Base-by-base conservation (phyloP, 1,140 invertebrate genomes). In the Bombus impatiens region DNA sequence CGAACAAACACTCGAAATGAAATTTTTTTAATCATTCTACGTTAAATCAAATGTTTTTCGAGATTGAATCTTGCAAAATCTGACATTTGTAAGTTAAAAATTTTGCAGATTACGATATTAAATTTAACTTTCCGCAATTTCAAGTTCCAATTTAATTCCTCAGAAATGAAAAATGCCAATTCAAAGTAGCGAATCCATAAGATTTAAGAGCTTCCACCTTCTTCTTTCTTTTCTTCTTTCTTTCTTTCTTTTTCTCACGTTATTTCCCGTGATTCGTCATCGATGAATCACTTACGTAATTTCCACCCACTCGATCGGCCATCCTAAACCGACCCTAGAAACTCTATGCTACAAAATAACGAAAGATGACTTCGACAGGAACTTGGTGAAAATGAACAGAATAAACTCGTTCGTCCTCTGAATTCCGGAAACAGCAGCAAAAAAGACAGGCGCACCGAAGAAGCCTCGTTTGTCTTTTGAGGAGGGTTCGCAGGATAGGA, bases 391-490 rank as follows among this genome's bases (percentile, higher is more conserved):
- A n/a, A 62, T 12, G 65, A 18, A 40, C 25, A 12, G 22, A 28
- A 80, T 25, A 10, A 76, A 44, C 25, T n/a, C 28, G 35, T 77
- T 74, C 57, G n/a, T 22, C 9, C 1, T 12, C 10, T 13, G 37
- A 70, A 78, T n/a, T 70, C 22, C 12, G 10, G 1, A 74, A 18
- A 53, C n/a, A 65, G 35, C 42, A 75, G n/a, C 44, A 57, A 47
- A 44, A 12, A 32, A 25, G 13, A 28, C 9, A 65, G 4, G 13
- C 8, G 13, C 5, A 37, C 35, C 37, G 22, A 47, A 68, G 59
- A 32, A 53, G 15, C 62, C 53, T 5, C 65, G 67, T 80, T 76
- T 62, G n/a, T 57, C 84, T 82, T 78, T 85, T 10, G 13, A 59
- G 25, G 6, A 71, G 72, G 42, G 12, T 67, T 65, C 57, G 57